Evolutionary conservation across 92 coral and sea anemone genomes (phyloP).

Genomic region (Porites lobata): DNA sequence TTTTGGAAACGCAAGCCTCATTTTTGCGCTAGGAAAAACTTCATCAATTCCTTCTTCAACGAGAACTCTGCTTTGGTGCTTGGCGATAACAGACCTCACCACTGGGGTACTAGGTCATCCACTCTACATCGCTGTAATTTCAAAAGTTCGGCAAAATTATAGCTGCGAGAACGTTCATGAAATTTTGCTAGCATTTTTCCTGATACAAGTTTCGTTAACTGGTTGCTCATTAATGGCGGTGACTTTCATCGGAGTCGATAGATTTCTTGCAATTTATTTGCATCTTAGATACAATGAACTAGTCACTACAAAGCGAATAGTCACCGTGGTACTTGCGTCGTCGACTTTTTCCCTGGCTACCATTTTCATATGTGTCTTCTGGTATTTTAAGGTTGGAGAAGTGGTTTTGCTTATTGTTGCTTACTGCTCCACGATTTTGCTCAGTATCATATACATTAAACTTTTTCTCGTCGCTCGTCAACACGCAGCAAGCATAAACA

Average conservation of each 20-base stretch:
- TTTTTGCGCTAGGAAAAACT: constrained; percentile 18
- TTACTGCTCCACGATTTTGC: constrained; percentile 3
- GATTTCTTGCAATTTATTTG: constrained; percentile 28
- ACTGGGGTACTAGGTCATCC: constrained; percentile 11
- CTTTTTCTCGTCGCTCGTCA: constrained; percentile 27
- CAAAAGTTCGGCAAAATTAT: constrained; percentile 15
- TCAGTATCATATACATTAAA: constrained; percentile 9
- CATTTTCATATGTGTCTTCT: neutral
- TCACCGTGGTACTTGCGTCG: neutral
- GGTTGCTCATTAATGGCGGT: neutral
- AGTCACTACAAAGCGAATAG: constrained; percentile 19
- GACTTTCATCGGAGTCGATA: constrained; percentile 18
- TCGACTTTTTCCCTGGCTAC: neutral
- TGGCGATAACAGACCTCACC: constrained; percentile 19
- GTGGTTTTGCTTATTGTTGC: neutral
- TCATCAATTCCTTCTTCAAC: constrained; percentile 10
- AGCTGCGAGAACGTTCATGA: constrained; percentile 14
- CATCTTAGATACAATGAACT: constrained; percentile 34
- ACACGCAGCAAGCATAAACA: constrained; percentile 17
- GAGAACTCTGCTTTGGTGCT: neutral
- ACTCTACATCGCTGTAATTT: constrained; percentile 28
- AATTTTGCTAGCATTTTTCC: constrained; percentile 6
- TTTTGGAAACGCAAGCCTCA: constrained; percentile 11
- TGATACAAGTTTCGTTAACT: neutral
- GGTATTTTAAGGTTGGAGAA: constrained; percentile 2